These are phyloP conservation scores for Vanessa cardui DNA, from an alignment of 2,888 invertebrate species.

Conservation along the genomic window DNA sequence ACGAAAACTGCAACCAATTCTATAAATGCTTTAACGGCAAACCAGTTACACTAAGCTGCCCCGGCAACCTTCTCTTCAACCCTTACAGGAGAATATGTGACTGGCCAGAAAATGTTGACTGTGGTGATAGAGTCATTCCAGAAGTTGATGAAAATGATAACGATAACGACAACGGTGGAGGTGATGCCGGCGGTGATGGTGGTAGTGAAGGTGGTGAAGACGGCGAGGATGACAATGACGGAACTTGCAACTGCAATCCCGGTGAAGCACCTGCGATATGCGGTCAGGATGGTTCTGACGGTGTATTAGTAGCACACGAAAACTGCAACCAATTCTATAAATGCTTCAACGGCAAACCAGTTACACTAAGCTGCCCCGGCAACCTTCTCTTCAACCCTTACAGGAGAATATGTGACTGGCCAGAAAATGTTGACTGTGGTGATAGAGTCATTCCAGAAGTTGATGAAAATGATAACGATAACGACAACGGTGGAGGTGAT, in stretches of 20 bases:
- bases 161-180: conserved; percentile 9
- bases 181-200: neutral
- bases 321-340: conserved; percentile 4
- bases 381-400: neutral
- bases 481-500: neutral
- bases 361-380: neutral
- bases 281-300: neutral
- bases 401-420: neutral
- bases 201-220: neutral
- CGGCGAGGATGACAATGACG: conserved; percentile 3
- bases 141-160: conserved; percentile 23
- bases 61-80: conserved; percentile 48
- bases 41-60: too few relatives aligned
- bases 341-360: neutral
- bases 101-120: conserved; percentile 53
- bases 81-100: conserved; percentile 50
- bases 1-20: too few relatives aligned
- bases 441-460: neutral
- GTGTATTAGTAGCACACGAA: conserved; percentile 2
- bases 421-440: conserved; percentile 18
- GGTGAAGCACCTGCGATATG: neutral
- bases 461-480: neutral
- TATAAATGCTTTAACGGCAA: too few relatives aligned
- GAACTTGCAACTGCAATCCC: conserved; percentile 40
- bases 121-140: conserved; percentile 48